These are phyloP conservation scores for Ptychadena robeensis DNA, from an alignment of 2,797 vertebrate genomes.

Conservation along the genomic window DNA sequence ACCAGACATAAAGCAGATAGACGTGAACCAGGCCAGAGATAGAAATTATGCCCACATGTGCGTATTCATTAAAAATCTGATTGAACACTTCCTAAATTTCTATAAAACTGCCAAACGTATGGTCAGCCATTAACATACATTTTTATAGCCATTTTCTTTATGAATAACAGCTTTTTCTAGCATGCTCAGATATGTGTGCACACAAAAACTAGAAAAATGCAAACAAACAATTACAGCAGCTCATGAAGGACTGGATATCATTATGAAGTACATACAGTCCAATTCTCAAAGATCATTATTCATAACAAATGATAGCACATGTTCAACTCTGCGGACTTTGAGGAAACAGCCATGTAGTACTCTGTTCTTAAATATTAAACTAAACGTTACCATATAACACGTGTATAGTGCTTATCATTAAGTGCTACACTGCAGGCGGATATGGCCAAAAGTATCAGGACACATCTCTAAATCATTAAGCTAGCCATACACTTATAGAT, in stretches of 20 bases:
- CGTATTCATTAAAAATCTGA: neutral
- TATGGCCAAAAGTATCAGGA: too few relatives aligned
- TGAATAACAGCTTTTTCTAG: conserved; percentile 5
- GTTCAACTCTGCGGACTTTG: neutral
- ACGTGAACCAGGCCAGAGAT: too few relatives aligned
- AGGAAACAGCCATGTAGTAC: too few relatives aligned
- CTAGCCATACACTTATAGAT: too few relatives aligned
- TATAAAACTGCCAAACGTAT: neutral
- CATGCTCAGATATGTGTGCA: conserved; percentile 8
- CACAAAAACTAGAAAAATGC: conserved; percentile 20
- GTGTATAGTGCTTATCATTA: too few relatives aligned
- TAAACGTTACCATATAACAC: too few relatives aligned
- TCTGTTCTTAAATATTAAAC: too few relatives aligned
- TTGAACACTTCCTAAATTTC: neutral
- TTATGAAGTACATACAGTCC: conserved; percentile 34
- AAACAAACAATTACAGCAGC: conserved; percentile 52
- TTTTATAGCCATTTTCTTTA: neutral
- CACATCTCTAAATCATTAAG: too few relatives aligned
- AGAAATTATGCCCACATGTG: too few relatives aligned
- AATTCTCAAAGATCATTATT: conserved; percentile 52
- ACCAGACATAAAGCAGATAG: too few relatives aligned
- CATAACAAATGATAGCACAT: conserved; percentile 44
- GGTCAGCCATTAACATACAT: neutral
- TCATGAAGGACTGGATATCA: conserved; percentile 38
- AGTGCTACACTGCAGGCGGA: too few relatives aligned